Conservation (phyloP, 2,888 invertebrate genomes). For the Gari tellinella region DNA sequence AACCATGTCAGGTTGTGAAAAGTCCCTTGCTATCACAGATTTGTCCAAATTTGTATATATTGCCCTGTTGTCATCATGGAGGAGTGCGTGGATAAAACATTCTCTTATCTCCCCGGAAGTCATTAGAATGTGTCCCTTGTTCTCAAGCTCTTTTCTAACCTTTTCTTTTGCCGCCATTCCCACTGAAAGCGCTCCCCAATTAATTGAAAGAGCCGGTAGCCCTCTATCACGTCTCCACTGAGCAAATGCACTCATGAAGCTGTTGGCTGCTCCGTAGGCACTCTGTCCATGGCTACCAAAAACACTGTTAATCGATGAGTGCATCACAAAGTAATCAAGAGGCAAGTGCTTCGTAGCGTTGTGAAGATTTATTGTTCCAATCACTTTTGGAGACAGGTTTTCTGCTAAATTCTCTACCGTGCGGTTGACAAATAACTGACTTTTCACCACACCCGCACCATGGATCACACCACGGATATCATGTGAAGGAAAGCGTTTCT, state of each 20-base stretch:
- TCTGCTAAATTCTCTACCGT: conserved; percentile 25
- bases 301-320: conserved; percentile 65
- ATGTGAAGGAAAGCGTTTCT: conserved; percentile 9
- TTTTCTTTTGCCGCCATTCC: conserved; percentile 52
- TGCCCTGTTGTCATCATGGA: not conserved
- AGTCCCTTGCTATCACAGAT: not conserved
- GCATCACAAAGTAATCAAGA: conserved; percentile 68
- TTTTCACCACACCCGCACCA: conserved; percentile 58
- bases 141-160: not conserved
- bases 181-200: conserved; percentile 67
- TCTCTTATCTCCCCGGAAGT: not conserved
- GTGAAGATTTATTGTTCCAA: conserved; percentile 68
- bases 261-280: conserved; percentile 69
- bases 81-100: not conserved
- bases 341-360: conserved; percentile 30
- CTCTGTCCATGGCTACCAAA: conserved; percentile 66
- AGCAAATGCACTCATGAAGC: conserved; percentile 65
- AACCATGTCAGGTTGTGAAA: not conserved
- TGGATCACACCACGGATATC: conserved; percentile 61
- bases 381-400: conserved; percentile 51
- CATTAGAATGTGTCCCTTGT: not conserved
- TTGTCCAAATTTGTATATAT: conserved; percentile 17
- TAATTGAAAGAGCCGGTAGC: conserved; percentile 60
- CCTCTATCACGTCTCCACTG: conserved; percentile 47
- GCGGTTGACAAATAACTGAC: conserved; percentile 34